These are phyloP conservation scores for Xestia ashworthii DNA, from an alignment of 2,888 invertebrate species.

Conservation along the genomic window DNA sequence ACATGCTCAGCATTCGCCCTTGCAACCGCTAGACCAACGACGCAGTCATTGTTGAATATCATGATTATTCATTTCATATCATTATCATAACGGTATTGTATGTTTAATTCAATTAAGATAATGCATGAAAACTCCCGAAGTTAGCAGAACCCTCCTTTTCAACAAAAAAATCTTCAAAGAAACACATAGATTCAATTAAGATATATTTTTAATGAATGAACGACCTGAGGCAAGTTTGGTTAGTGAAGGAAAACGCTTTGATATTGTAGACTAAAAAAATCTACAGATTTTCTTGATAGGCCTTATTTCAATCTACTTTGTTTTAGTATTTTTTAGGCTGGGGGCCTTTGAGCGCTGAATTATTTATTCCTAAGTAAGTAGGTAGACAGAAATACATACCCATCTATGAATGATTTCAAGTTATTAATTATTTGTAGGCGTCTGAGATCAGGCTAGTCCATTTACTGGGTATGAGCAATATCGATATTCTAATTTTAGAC, in stretches of 20 bases:
- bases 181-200: constrained; percentile 75
- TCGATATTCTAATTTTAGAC: background rate
- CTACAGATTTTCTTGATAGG: constrained; percentile 13
- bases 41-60: background rate
- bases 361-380: background rate
- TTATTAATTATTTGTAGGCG: constrained; percentile 5
- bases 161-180: constrained; percentile 61
- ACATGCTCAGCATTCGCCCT: too few species aligned
- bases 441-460: background rate
- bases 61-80: background rate
- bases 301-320: constrained; percentile 10
- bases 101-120: constrained; percentile 2
- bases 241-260: constrained; percentile 51
- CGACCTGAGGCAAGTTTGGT: constrained; percentile 64
- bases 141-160: constrained; percentile 10
- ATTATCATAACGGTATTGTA: background rate
- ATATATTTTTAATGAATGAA: constrained; percentile 74
- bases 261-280: constrained; percentile 24
- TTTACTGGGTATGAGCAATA: background rate
- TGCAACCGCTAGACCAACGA: too few species aligned
- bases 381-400: background rate
- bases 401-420: background rate
- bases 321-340: constrained; percentile 1
- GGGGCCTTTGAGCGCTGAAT: constrained; percentile 14
- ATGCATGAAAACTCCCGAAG: background rate